Base-by-base conservation (phyloP, 2,113 vertebrate species). In the Brachyhypopomus gauderio region DNA sequence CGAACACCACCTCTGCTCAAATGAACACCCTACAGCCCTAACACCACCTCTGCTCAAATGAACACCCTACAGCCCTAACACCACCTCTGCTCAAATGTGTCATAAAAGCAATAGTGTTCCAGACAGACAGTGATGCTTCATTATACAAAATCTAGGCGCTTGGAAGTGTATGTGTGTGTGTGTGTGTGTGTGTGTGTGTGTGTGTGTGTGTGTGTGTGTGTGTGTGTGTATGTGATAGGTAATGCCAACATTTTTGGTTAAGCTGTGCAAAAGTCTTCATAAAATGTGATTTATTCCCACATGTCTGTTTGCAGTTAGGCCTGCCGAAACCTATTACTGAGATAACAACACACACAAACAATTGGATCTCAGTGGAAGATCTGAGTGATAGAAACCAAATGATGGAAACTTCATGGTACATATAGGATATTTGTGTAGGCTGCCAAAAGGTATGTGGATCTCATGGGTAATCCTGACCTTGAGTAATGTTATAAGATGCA, bases 101-200 rank as follows among this genome's bases (percentile, higher is more conserved):
- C 89, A 91, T 86, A 69, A 80, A 77, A 78, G 78, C 84, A 88
- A 78, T 81, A 85, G 89, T 80, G 90, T 90, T 90, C 89, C 88
- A 88, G 88, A 70, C 34, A 34, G 64, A 67, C 79, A 70, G 67
- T 69, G 73, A 75, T 89, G 45, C 45, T 52, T 52, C 12, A 14
- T 52, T 52, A 52, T 52, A 52, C 45, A 52, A 52, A 52, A 52
- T 52, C 45, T 52, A 14, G 5, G 2, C 45, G 12, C 45, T 52
- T 52, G 9, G 41, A 41, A 41, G 45, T 52, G 45, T 48, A 11
- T 84, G 73, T 85, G 84, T 87, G 66, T 41, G 56, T 69, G 55
- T 55, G 5, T 70, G 58, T 58, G 19, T 48, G 45, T 48, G 6
- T 48, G 45, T 48, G 6, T 8, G 45, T 5, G 38, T 3, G 38